Conservation (phyloP, 2,888 invertebrate genomes). For the Agriopis leucophaearia region DNA sequence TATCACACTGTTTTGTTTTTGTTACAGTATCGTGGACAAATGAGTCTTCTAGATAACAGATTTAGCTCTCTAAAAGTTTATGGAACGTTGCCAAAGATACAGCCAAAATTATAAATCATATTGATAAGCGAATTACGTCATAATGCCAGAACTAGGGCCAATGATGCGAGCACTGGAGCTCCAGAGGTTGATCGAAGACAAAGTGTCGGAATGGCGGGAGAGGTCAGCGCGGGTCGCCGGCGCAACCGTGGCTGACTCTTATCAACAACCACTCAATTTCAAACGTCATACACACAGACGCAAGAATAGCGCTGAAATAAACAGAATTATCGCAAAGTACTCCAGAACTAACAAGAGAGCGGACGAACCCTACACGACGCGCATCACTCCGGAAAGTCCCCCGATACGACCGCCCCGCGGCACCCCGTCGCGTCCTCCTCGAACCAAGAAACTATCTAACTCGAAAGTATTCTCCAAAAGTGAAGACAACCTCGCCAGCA, state of each 20-base stretch:
- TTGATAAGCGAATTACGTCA: conserved; percentile 50
- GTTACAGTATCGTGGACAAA: conserved; percentile 45
- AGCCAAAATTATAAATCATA: conserved; percentile 47
- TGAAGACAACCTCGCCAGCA: conserved; percentile 75
- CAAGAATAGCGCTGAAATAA: conserved; percentile 84
- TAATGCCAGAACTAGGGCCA: conserved; percentile 81
- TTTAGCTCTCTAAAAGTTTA: conserved; percentile 33
- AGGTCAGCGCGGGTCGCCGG: conserved; percentile 82
- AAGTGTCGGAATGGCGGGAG: conserved; percentile 84
- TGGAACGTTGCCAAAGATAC: conserved; percentile 48
- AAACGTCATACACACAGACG: conserved; percentile 82
- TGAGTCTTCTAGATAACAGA: conserved; percentile 38
- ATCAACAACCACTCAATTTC: conserved; percentile 83
- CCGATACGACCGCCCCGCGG: conserved; percentile 72
- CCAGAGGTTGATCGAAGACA: conserved; percentile 82
- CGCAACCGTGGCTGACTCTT: conserved; percentile 80
- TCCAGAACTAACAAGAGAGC: conserved; percentile 76
- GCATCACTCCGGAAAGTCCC: conserved; percentile 58
- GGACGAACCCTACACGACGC: conserved; percentile 66
- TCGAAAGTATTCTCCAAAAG: conserved; percentile 72
- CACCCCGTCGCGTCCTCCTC: conserved; percentile 72
- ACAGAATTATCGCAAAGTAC: conserved; percentile 85
- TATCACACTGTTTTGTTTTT: conserved; percentile 34
- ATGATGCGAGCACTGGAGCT: conserved; percentile 83
- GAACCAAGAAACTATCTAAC: conserved; percentile 63